phyloP scores from a whole-genome alignment of 92 coral and sea anemone species.

The Zoanthus sociatus region DNA sequence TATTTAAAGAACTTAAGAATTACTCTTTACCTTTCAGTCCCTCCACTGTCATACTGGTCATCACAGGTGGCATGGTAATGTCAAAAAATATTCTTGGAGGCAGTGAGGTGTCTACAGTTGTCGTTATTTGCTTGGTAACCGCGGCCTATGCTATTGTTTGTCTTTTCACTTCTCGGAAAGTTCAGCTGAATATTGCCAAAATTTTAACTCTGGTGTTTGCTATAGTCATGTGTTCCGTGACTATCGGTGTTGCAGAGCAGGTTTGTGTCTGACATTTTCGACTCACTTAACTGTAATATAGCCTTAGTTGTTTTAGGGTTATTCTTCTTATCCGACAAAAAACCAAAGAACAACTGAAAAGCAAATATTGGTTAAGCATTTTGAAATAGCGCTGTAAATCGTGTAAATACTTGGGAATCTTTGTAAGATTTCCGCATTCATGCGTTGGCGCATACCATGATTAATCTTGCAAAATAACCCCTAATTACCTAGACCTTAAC shows the following conservation, averaged over 20 bases:
- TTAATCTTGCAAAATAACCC: too few relatives aligned
- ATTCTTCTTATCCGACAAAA: too few relatives aligned
- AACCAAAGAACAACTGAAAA: too few relatives aligned
- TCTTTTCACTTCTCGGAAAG: conserved; percentile 82
- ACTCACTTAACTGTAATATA: background rate
- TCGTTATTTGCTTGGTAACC: conserved; percentile 67
- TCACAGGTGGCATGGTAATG: conserved; percentile 74
- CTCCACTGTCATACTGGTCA: conserved; percentile 87
- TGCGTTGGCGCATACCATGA: too few relatives aligned
- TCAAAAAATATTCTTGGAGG: conserved; percentile 30
- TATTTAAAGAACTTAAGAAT: too few relatives aligned
- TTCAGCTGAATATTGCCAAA: conserved; percentile 90
- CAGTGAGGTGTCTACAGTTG: conserved; percentile 17
- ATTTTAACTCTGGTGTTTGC: conserved; percentile 79
- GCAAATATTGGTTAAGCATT: too few relatives aligned
- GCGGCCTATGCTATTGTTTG: conserved; percentile 80
- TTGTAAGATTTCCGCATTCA: too few relatives aligned
- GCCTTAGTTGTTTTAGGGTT: background rate
- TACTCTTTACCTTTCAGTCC: conserved; percentile 65
- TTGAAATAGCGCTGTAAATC: too few relatives aligned
- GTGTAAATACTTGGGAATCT: too few relatives aligned
- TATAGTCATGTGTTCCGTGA: conserved; percentile 78
- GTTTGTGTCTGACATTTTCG: background rate
- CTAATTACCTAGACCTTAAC: too few relatives aligned
- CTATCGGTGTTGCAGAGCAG: conserved; percentile 87